Evolutionary conservation across 2,797 vertebrate genomes (phyloP).

Genomic region (Rhabdophis nuchalis): DNA sequence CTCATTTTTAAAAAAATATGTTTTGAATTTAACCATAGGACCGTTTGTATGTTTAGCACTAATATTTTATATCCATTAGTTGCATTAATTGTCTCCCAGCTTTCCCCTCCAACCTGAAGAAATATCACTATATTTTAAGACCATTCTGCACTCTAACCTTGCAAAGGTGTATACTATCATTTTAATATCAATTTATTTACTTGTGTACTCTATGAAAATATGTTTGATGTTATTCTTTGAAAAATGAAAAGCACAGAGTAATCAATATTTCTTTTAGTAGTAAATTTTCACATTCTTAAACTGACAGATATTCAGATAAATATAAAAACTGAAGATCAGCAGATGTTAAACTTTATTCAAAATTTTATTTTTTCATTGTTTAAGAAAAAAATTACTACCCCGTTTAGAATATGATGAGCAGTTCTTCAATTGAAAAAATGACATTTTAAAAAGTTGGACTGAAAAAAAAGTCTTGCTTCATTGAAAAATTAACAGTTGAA

Average conservation of each 20-base stretch:
- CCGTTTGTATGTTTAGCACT: not conserved
- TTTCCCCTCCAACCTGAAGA: not conserved
- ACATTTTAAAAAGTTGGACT: conserved; percentile 25
- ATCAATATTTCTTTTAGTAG: not conserved
- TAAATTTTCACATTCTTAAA: not conserved
- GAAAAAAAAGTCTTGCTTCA: conserved; percentile 6
- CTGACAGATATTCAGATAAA: not conserved
- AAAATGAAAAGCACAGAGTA: not conserved
- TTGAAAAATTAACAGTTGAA: not conserved
- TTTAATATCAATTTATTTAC: not conserved
- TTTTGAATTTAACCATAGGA: not conserved
- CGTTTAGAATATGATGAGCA: not conserved
- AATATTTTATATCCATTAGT: not conserved
- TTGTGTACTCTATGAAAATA: not conserved
- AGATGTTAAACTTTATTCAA: conserved; percentile 44
- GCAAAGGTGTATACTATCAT: accelerated
- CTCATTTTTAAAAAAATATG: not conserved
- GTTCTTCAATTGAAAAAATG: not conserved
- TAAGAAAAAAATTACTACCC: not conserved
- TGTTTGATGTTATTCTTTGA: not conserved
- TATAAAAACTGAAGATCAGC: conserved; percentile 14
- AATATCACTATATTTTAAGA: not conserved
- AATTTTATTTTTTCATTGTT: conserved; percentile 4
- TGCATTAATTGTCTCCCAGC: not conserved
- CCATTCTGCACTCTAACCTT: not conserved